Conservation (phyloP, 2,797 vertebrate species). For the Anniella stebbinsi region DNA sequence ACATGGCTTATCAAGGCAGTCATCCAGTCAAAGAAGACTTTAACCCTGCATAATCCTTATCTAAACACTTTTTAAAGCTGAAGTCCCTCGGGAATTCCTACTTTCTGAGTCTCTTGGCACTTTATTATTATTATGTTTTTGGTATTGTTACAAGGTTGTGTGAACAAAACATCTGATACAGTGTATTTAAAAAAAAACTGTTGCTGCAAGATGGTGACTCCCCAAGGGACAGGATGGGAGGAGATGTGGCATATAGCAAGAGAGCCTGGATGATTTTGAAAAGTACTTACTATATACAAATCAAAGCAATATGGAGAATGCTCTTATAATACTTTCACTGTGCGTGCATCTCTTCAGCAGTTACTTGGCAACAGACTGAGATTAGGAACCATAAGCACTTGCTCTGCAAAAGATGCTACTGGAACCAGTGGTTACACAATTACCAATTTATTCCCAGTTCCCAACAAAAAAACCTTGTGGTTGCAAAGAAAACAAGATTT, state of each 20-base stretch:
- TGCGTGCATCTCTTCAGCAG: conserved; percentile 57
- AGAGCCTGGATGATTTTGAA: conserved; percentile 59
- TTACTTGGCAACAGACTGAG: conserved; percentile 71
- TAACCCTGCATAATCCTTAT: neutral
- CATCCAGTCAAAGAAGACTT: conserved; percentile 2
- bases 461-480: conserved; percentile 18
- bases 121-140: conserved; percentile 21
- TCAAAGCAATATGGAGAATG: conserved; percentile 64
- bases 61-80: conserved; percentile 29
- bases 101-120: conserved; percentile 8
- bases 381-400: conserved; percentile 68
- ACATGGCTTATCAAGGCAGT: neutral
- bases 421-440: conserved; percentile 52
- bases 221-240: neutral
- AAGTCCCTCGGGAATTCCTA: neutral
- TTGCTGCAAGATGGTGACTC: conserved; percentile 26
- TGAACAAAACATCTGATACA: conserved; percentile 35
- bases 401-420: conserved; percentile 56
- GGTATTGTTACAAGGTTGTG: conserved; percentile 28
- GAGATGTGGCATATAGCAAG: conserved; percentile 46
- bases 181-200: conserved; percentile 34
- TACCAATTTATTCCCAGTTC: conserved; percentile 54
- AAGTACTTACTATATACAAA: conserved; percentile 63
- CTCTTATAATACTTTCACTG: conserved; percentile 66
- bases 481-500: conserved; percentile 25